A percentile compares a stretch with the other conserved stretches of the same genome.
Conservation (phyloP, 2,113 vertebrate species). For the Scophthalmus maximus region DNA sequence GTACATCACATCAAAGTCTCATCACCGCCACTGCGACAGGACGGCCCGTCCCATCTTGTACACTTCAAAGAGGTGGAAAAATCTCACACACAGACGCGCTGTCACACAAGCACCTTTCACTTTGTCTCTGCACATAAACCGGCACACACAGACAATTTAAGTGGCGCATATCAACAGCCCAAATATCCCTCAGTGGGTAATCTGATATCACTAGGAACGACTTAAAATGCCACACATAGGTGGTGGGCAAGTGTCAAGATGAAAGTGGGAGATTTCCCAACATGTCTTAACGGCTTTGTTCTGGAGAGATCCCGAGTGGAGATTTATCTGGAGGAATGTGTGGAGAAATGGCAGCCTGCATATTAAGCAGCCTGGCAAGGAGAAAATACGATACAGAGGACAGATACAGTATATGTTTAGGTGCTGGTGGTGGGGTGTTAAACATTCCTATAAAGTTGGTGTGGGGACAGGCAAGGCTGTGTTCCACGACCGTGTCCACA, state of each 20-base stretch:
- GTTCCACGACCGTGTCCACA: conserved; percentile 69
- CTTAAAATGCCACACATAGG: conserved; percentile 58
- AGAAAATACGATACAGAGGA: conserved; percentile 62
- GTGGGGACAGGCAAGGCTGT: conserved; percentile 69
- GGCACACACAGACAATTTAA: conserved; percentile 53
- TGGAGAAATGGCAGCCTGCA: conserved; percentile 63
- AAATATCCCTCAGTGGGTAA: conserved; percentile 40
- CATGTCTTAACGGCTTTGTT: conserved; percentile 77
- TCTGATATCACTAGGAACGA: conserved; percentile 52
- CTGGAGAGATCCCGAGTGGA: conserved; percentile 51
- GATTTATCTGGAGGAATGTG: conserved; percentile 73
- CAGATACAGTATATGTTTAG: conserved; percentile 66
- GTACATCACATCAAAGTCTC: conserved; percentile 56
- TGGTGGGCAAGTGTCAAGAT: conserved; percentile 52
- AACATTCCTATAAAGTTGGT: conserved; percentile 73
- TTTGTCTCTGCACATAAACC: conserved; percentile 36
- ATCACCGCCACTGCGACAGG: conserved; percentile 28
- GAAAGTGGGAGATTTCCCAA: conserved; percentile 68
- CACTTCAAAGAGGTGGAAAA: conserved; percentile 57
- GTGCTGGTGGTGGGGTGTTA: conserved; percentile 43
- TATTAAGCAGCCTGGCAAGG: conserved; percentile 69
- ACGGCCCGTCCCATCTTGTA: conserved; percentile 43
- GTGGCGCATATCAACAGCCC: conserved; percentile 50
- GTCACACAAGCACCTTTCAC: conserved; percentile 48
- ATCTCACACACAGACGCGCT: conserved; percentile 34